Evolutionary conservation across 1,140 invertebrate species (phyloP).

Genomic region (Anoplophora glabripennis): DNA sequence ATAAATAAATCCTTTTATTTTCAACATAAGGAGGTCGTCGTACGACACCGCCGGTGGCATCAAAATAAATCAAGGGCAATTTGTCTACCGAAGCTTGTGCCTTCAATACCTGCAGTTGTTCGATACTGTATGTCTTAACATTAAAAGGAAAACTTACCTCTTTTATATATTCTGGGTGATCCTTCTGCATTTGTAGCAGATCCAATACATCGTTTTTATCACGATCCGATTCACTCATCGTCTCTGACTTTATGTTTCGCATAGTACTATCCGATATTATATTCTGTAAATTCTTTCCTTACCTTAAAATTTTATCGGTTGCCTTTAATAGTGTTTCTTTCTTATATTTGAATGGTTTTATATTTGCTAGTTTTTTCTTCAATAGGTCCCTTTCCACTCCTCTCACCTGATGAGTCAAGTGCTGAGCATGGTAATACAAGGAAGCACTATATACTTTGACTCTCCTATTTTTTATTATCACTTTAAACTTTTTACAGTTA

Average conservation of each 20-base stretch:
- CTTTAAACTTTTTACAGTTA: no score
- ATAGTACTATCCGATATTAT: constrained; percentile 1
- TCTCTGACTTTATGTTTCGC: neutral
- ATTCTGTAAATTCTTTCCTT: constrained; percentile 3
- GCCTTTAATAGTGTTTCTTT: constrained; percentile 7
- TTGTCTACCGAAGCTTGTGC: neutral
- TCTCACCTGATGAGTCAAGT: neutral
- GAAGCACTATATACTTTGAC: no score
- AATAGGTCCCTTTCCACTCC: neutral
- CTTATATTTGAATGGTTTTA: neutral
- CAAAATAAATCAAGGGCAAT: neutral
- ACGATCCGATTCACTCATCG: neutral
- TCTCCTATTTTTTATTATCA: no score
- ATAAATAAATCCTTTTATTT: neutral
- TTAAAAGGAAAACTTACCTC: constrained; percentile 1
- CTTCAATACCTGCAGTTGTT: neutral
- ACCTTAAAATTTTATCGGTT: neutral
- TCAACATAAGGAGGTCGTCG: neutral
- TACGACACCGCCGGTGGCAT: constrained; percentile 2
- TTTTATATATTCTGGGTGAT: neutral
- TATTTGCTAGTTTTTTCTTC: neutral
- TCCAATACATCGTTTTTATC: constrained; percentile 6
- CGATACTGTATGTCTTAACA: neutral
- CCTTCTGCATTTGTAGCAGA: constrained; percentile 2
- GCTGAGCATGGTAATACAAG: no score